phyloP scores from a whole-genome alignment of 2,888 invertebrate genomes.

The Augochlorella aurata region DNA sequence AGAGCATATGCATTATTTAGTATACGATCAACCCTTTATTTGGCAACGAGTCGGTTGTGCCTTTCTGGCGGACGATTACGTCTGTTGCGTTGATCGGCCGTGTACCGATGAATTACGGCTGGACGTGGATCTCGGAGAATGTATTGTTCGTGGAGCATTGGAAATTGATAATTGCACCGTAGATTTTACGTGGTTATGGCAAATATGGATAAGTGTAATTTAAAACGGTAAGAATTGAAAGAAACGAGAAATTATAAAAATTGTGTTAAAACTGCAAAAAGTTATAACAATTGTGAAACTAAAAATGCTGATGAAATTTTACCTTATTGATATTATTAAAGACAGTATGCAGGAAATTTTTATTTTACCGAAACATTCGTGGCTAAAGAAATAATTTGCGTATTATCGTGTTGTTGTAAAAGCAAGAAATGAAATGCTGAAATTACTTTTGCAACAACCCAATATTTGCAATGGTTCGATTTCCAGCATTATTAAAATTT shows the following conservation, averaged over 20 bases:
- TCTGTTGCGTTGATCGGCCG: slow-evolving; percentile 6
- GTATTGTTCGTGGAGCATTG: neutral
- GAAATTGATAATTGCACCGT: neutral
- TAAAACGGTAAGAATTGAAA: neutral
- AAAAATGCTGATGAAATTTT: no score
- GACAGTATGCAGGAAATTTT: no score
- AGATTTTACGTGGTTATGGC: neutral
- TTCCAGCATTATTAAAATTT: neutral
- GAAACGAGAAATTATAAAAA: neutral
- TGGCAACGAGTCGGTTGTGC: slow-evolving; percentile 30
- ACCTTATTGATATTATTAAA: no score
- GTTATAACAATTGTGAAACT: no score
- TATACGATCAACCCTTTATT: slow-evolving; percentile 54
- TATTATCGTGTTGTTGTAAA: no score
- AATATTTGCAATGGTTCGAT: neutral
- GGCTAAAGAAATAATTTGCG: no score
- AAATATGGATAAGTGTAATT: neutral
- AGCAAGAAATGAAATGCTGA: no score
- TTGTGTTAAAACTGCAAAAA: no score
- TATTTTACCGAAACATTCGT: no score
- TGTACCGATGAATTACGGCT: neutral
- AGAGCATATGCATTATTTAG: slow-evolving; percentile 44
- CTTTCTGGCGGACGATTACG: slow-evolving; percentile 19
- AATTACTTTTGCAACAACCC: no score
- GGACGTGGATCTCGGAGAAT: neutral